These are phyloP conservation scores for Rhinolophus sinicus DNA, from an alignment of 2,113 vertebrate species.

Conservation along the genomic window DNA sequence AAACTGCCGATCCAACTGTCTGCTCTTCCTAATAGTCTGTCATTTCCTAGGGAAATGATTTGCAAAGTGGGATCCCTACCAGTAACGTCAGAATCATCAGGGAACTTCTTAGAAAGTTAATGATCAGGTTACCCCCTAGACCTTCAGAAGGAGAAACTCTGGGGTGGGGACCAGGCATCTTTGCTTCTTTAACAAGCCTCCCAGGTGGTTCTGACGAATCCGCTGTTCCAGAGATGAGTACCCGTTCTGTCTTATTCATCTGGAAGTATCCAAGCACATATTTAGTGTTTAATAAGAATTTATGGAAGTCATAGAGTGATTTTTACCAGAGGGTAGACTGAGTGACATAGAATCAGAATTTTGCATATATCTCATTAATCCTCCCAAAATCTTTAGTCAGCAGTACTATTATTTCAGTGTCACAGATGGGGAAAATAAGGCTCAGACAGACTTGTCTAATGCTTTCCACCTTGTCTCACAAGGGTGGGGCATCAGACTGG, in stretches of 20 bases:
- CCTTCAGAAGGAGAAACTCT: no score
- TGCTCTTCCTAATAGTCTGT: neutral
- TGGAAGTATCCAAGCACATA: neutral
- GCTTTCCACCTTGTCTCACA: neutral
- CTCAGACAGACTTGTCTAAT: neutral
- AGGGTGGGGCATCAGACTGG: neutral
- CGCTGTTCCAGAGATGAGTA: neutral
- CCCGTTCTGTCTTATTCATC: neutral
- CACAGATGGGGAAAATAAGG: neutral
- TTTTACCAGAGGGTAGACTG: neutral
- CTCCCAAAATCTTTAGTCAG: neutral
- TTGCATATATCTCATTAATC: neutral
- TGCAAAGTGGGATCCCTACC: neutral
- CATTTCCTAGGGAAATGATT: neutral
- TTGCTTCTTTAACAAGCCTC: neutral
- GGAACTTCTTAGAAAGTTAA: neutral
- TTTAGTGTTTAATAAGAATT: neutral
- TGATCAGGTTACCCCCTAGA: neutral
- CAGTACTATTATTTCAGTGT: neutral
- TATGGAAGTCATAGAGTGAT: neutral
- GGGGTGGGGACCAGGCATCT: neutral
- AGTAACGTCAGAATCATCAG: neutral
- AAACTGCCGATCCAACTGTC: neutral
- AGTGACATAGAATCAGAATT: neutral
- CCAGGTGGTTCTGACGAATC: neutral